Evolutionary conservation across 2,113 vertebrate genomes (phyloP).

Genomic region (Cebus imitator): DNA sequence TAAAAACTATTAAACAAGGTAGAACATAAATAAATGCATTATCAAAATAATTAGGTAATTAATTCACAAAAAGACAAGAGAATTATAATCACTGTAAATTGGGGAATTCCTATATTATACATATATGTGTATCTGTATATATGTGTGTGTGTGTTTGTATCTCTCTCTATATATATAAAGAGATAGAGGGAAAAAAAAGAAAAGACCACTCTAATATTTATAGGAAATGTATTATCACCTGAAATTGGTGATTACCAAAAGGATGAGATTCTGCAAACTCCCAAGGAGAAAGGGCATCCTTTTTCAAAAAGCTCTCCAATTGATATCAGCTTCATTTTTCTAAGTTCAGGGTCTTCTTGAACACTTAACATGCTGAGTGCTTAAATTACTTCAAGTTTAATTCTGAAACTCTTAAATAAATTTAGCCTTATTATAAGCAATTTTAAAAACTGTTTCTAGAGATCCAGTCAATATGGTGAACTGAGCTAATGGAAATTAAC

Average conservation of each 20-base stretch:
- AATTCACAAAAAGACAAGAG: background rate
- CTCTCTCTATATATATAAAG: fast-evolving
- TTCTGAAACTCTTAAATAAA: background rate
- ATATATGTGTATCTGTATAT: background rate
- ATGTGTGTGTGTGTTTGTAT: no score
- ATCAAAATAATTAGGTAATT: background rate
- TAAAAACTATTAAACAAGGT: background rate
- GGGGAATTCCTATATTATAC: background rate
- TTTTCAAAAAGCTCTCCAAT: background rate
- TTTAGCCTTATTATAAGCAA: background rate
- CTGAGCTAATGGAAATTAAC: background rate
- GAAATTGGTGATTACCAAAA: background rate
- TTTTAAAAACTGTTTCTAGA: background rate
- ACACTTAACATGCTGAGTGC: background rate
- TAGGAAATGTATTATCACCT: background rate
- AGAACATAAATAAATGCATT: background rate
- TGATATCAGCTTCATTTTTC: background rate
- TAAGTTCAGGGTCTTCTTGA: background rate
- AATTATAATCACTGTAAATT: background rate
- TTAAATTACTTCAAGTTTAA: background rate
- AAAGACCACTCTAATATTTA: background rate
- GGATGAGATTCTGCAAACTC: background rate
- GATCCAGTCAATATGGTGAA: background rate
- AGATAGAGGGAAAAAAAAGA: background rate
- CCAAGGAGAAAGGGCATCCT: background rate